Evolutionary conservation across 2,113 vertebrate species (phyloP).

Genomic region (Tylochromis polylepis): DNA sequence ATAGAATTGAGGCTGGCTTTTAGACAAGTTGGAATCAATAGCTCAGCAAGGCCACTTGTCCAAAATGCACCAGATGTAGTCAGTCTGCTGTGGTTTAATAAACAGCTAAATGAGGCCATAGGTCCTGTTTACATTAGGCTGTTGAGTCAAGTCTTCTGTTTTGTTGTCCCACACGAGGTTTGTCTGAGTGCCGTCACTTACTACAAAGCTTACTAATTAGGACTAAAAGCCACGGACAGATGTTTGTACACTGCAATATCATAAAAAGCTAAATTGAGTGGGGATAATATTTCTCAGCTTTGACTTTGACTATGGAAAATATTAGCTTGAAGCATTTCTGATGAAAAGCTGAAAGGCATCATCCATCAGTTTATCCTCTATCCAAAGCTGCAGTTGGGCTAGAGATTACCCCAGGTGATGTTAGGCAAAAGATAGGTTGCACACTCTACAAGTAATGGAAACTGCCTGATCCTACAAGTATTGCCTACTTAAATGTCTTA

Average conservation of each 20-base stretch:
- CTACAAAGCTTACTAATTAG: neutral
- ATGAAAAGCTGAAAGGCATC: neutral
- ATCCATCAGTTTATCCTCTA: neutral
- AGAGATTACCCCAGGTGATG: neutral
- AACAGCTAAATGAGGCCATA: neutral
- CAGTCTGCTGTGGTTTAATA: neutral
- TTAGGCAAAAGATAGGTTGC: neutral
- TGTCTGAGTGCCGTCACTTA: neutral
- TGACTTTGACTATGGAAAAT: neutral
- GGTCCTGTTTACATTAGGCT: neutral
- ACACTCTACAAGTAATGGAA: neutral
- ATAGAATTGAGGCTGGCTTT: neutral
- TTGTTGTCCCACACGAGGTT: neutral
- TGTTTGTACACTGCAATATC: neutral
- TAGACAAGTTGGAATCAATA: neutral
- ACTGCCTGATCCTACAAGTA: neutral
- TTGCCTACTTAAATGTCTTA: neutral
- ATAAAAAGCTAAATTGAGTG: constrained; percentile 7
- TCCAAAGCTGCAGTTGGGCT: neutral
- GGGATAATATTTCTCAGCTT: neutral
- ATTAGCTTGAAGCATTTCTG: neutral
- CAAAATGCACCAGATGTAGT: neutral
- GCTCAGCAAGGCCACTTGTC: neutral
- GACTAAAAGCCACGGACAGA: neutral
- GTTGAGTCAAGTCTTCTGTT: neutral